Evolutionary conservation across 2,113 vertebrate genomes (phyloP).

Genomic region (Gracilinanus agilis): DNA sequence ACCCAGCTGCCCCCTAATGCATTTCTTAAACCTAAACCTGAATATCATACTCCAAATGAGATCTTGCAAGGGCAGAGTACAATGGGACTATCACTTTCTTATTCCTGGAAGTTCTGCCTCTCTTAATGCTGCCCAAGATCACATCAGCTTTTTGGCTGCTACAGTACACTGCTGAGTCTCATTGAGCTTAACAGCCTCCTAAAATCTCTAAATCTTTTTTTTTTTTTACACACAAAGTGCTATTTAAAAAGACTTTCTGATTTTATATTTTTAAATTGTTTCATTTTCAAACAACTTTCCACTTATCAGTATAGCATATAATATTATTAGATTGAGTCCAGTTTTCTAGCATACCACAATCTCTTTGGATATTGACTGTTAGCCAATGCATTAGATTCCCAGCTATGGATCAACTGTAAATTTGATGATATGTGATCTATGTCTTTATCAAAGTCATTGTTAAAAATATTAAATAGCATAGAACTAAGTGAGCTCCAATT

Average conservation of each 20-base stretch:
- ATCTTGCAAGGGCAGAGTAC: not conserved
- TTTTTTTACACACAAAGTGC: not conserved
- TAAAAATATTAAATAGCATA: not conserved
- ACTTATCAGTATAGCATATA: not conserved
- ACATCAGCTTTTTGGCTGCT: not conserved
- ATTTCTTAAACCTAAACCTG: not conserved
- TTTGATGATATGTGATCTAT: no score
- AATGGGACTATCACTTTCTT: not conserved
- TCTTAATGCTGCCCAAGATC: not conserved
- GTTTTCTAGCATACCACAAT: not conserved
- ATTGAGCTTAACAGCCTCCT: not conserved
- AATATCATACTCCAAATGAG: not conserved
- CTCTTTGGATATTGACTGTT: not conserved
- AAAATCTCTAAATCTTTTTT: not conserved
- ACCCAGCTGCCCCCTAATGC: no score
- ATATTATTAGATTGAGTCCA: not conserved
- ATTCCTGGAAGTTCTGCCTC: not conserved
- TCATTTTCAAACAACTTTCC: not conserved
- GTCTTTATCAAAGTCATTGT: not conserved
- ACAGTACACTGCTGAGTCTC: not conserved
- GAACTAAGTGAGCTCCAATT: not conserved
- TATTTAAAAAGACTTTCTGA: not conserved
- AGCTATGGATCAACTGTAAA: not conserved
- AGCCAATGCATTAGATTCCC: not conserved
- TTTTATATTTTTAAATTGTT: not conserved